Evolutionary conservation across 1,140 invertebrate species (phyloP).

Genomic region (Lycorma delicatula): DNA sequence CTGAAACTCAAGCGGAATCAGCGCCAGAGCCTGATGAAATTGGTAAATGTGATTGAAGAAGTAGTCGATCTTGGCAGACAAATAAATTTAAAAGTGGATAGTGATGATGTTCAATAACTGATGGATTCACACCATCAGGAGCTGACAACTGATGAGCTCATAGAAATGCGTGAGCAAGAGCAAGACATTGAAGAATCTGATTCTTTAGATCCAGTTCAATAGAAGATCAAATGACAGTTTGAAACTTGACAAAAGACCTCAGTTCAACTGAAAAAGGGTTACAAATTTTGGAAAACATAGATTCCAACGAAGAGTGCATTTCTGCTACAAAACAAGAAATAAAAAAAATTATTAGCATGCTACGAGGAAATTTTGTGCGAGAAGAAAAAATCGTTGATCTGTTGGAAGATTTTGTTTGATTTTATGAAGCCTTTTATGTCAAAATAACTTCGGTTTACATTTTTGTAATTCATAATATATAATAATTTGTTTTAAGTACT

Average conservation of each 20-base stretch:
- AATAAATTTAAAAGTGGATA: slow-evolving; percentile 17
- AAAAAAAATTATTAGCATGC: no score
- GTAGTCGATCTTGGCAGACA: slow-evolving; percentile 8
- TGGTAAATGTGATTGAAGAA: no score
- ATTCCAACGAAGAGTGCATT: not conserved
- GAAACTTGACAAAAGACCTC: not conserved
- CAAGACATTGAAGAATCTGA: not conserved
- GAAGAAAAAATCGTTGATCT: no score
- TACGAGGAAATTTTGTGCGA: no score
- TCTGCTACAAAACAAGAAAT: not conserved
- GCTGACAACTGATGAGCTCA: slow-evolving; percentile 15
- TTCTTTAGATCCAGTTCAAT: not conserved
- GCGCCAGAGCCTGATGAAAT: slow-evolving; percentile 14
- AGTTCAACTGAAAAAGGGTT: not conserved
- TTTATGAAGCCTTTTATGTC: no score
- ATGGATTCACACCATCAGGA: slow-evolving; percentile 17
- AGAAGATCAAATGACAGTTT: not conserved
- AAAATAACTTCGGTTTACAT: no score
- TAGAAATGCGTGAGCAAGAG: not conserved
- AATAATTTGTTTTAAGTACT: no score
- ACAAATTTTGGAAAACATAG: not conserved
- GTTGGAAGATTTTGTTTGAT: no score
- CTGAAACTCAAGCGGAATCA: not conserved
- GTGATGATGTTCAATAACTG: slow-evolving; percentile 18
- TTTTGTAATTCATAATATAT: no score